phyloP scores from a whole-genome alignment of 2,888 invertebrate genomes.

The Xestia ashworthii region DNA sequence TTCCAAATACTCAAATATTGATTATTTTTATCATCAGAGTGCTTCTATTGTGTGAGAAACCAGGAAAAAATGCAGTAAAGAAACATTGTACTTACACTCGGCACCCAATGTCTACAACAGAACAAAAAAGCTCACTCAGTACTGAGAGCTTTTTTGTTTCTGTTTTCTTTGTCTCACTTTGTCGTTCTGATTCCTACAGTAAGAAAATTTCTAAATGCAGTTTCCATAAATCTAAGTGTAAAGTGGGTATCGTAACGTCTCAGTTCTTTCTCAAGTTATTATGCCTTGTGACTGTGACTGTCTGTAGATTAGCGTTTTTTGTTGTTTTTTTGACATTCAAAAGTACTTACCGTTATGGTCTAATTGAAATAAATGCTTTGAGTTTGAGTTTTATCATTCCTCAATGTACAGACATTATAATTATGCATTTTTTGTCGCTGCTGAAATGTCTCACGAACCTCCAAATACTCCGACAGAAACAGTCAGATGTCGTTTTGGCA shows the following conservation, averaged over 20 bases:
- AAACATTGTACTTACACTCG: neutral
- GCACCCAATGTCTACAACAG: neutral
- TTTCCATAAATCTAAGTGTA: neutral
- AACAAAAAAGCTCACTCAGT: neutral
- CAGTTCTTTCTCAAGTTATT: too few species aligned
- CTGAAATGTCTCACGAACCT: neutral
- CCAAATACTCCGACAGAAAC: neutral
- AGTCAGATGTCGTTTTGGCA: neutral
- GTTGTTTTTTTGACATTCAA: too few species aligned
- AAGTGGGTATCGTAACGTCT: neutral
- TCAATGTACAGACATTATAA: neutral
- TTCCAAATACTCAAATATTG: constrained; percentile 41
- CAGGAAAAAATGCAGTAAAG: neutral
- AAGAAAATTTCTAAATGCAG: neutral
- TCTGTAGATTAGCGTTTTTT: too few species aligned
- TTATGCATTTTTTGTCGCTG: neutral
- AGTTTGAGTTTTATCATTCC: too few species aligned
- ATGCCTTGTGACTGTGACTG: too few species aligned
- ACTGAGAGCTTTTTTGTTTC: neutral
- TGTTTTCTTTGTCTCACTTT: neutral
- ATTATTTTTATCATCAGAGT: constrained; percentile 36
- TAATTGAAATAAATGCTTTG: too few species aligned
- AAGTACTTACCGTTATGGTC: too few species aligned
- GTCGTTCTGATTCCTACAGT: neutral
- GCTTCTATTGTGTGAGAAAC: constrained; percentile 1